A percentile compares a stretch with the other conserved stretches of the same genome.
phyloP scores from a whole-genome alignment of 2,113 vertebrate species.

The Paradoxurus hermaphroditus region DNA sequence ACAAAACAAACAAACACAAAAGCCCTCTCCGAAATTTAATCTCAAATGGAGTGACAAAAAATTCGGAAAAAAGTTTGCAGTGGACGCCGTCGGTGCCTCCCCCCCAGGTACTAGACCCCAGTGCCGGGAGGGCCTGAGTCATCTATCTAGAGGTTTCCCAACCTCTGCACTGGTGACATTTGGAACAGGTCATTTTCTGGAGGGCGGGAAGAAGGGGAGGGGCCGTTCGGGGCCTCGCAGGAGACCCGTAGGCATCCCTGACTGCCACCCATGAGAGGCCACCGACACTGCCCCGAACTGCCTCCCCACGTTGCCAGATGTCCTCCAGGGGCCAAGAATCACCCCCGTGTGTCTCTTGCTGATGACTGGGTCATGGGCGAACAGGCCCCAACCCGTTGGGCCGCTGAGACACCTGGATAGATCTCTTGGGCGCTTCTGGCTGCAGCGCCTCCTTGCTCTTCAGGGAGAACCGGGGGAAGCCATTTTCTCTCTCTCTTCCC shows the following conservation, averaged over 20 bases:
- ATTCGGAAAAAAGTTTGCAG: neutral
- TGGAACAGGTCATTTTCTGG: neutral
- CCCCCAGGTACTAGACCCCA: neutral
- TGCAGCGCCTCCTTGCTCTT: neutral
- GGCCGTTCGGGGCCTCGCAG: neutral
- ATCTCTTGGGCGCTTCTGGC: too few relatives aligned
- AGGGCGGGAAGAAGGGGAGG: fast-evolving
- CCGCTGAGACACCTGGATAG: neutral
- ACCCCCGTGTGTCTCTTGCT: neutral
- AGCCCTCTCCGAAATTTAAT: slow-evolving; percentile 26
- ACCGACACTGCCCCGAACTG: neutral
- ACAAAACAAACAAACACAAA: neutral
- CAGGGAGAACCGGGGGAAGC: neutral
- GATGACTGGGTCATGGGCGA: neutral
- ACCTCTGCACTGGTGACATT: neutral
- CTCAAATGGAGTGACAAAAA: neutral
- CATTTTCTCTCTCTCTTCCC: neutral
- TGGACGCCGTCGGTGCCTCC: neutral
- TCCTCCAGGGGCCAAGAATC: neutral
- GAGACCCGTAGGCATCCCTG: neutral
- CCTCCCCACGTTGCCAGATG: neutral
- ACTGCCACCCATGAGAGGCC: neutral
- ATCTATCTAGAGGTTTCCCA: neutral
- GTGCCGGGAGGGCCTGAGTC: neutral
- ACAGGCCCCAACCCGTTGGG: neutral